These are phyloP conservation scores for Aphaenogaster rudis DNA, from an alignment of 1,140 invertebrate genomes.

Conservation along the genomic window DNA sequence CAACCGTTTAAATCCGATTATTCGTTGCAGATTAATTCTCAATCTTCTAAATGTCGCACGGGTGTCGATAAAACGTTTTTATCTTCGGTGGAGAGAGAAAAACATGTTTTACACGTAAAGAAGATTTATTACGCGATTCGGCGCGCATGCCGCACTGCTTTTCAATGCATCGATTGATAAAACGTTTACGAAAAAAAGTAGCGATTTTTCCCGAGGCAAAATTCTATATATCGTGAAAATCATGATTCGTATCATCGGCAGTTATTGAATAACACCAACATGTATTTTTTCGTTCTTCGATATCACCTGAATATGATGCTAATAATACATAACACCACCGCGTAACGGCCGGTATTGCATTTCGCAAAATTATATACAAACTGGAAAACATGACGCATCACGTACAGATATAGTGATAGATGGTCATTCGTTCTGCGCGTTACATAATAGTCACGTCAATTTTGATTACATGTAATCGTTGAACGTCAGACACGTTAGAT, in stretches of 20 bases:
- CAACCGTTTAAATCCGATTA: constrained; percentile 4
- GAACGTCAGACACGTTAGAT: constrained; percentile 34
- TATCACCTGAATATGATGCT: background rate
- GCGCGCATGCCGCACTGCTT: background rate
- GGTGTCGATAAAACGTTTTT: constrained; percentile 9
- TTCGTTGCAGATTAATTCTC: constrained; percentile 23
- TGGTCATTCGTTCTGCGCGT: background rate
- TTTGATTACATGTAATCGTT: constrained; percentile 17
- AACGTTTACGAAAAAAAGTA: constrained; percentile 26
- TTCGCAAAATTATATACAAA: constrained; percentile 35
- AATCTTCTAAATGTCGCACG: background rate
- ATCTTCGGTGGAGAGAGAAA: background rate
- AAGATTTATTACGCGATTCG: constrained; percentile 40
- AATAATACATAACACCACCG: background rate
- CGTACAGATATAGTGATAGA: constrained; percentile 14
- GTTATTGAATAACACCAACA: background rate
- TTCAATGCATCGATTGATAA: constrained; percentile 20
- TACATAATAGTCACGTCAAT: constrained; percentile 17
- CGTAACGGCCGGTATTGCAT: background rate
- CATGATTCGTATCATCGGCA: background rate
- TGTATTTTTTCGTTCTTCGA: background rate
- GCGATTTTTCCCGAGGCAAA: background rate
- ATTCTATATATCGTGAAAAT: constrained; percentile 2
- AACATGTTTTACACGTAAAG: background rate
- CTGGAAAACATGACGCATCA: background rate